Base-by-base conservation (phyloP, 2,113 vertebrate species). In the Cyphomyrus discorhynchus region DNA sequence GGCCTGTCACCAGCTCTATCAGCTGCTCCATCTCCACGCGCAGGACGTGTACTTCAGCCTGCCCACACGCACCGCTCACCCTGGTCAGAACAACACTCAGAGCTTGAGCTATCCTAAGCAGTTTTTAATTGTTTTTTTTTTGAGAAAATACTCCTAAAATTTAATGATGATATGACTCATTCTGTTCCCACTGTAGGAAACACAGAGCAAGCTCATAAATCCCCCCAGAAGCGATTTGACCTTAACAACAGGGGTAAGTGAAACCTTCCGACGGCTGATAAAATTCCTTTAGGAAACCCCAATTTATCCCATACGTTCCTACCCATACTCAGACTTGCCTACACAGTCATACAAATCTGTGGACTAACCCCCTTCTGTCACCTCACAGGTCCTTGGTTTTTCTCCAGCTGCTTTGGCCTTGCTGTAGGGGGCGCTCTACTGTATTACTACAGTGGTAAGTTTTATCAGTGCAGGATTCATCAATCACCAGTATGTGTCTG, bases 1-100 rank as follows among this genome's bases (percentile, higher is more conserved):
- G 31, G 97, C 97, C 1, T 99, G 98, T 92, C 96, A 96, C 90
- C 98, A 99, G 94, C 98, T 99, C 92, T 99, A 99, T 95, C 94
- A 97, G 0, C 98, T 98, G 17, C 95, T 99, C 7, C 98, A 98
- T 93, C 95, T 98, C 94, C 98, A 99, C 17, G 96, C 97, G 21
- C 97, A 98, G 90, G 95, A 97, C 2, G 94, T 99, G 3, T 98
- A 98, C 90, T 92, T 96, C 94, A 95, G 95, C 56, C 92, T 99
- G 89, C 98, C 98, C 86, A 99, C 98, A 92, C 95, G 97, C 74
- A 96, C 95, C 52, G 89, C 95, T 88, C 94, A 96, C 45, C 3
- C 82, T 88, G 95, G 94, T 94, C 31, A 45, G 31, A 94, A 97
- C 98, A 92, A 93, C 97, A 95, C 77, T 84, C 31, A 9, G 5